phyloP scores from a whole-genome alignment of 2,113 vertebrate species.

The Ploceus nigricollis region DNA sequence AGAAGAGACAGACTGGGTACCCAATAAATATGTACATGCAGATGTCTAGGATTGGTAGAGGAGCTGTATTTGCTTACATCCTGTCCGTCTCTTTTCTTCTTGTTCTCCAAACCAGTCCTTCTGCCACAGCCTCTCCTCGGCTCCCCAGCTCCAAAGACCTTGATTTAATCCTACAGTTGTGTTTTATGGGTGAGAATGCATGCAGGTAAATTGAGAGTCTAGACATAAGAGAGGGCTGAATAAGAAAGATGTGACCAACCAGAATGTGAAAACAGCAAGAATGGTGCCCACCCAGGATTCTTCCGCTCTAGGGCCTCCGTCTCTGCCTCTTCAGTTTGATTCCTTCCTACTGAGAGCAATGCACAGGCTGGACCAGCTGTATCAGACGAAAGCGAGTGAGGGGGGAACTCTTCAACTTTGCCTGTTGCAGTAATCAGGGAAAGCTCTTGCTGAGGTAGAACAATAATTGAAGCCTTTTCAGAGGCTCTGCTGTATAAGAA shows the following conservation, averaged over 20 bases:
- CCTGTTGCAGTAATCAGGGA: neutral
- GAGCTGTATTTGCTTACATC: neutral
- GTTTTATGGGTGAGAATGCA: neutral
- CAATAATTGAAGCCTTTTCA: neutral
- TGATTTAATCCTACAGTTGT: neutral
- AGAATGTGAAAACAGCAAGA: neutral
- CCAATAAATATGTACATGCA: neutral
- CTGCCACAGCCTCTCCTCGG: rapidly evolving
- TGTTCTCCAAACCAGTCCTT: neutral
- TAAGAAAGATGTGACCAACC: neutral
- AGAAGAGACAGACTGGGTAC: neutral
- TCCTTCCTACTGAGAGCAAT: neutral
- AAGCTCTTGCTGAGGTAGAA: neutral
- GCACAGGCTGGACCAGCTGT: neutral
- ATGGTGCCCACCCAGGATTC: neutral
- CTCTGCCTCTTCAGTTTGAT: slow-evolving; percentile 47
- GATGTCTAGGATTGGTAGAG: neutral
- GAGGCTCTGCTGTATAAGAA: neutral
- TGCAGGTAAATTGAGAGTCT: neutral
- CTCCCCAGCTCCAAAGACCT: neutral
- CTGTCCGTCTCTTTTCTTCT: neutral
- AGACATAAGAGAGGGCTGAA: neutral
- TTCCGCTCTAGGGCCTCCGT: neutral
- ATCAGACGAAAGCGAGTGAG: neutral
- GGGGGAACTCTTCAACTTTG: neutral